Evolutionary conservation across 2,797 vertebrate species (phyloP).

Genomic region (Syndactyla subalaris): DNA sequence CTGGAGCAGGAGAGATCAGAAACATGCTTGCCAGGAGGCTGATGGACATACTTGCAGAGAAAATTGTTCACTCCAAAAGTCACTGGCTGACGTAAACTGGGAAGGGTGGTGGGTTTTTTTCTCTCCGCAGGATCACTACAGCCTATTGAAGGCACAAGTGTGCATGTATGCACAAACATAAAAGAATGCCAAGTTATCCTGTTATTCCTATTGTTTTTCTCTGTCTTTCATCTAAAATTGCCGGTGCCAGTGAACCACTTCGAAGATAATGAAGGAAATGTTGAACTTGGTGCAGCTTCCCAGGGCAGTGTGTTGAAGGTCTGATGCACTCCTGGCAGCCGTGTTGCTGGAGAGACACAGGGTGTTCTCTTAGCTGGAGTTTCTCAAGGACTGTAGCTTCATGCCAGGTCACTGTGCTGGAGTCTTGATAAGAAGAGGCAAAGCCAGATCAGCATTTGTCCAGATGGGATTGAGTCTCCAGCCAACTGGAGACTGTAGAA

Average conservation of each 20-base stretch:
- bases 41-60: background rate
- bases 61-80: background rate
- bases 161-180: background rate
- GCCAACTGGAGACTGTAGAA: background rate
- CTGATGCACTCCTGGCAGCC: background rate
- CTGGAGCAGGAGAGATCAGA: background rate
- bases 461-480: background rate
- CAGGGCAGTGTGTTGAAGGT: rapidly evolving
- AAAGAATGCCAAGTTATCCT: background rate
- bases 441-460: background rate
- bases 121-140: background rate
- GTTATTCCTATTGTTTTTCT: background rate
- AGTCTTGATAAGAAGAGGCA: background rate
- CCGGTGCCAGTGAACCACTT: background rate
- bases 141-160: background rate
- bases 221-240: background rate
- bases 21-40: background rate
- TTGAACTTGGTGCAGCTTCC: background rate
- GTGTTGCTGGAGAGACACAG: background rate
- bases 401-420: background rate
- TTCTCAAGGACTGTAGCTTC: background rate
- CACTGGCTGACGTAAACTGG: background rate
- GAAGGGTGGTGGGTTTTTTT: background rate
- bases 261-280: background rate
- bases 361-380: background rate